phyloP scores from a whole-genome alignment of 2,888 invertebrate species.

The Xylota segnis region DNA sequence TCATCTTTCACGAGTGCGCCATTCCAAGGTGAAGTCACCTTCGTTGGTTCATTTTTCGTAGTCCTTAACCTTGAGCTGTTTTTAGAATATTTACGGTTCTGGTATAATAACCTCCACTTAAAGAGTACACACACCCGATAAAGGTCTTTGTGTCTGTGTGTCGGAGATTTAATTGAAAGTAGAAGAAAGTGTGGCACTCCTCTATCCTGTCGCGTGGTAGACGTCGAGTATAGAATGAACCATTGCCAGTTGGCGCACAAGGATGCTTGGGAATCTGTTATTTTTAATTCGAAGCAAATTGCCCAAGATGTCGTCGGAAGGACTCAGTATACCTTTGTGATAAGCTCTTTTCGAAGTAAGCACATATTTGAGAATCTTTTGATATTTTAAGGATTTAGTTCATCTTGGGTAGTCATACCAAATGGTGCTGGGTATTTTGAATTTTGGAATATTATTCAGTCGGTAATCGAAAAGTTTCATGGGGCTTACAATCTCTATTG shows the following conservation, averaged over 20 bases:
- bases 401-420: neutral
- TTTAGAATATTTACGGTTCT: neutral
- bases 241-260: neutral
- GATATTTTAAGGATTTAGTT: neutral
- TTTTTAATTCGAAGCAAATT: neutral
- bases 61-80: conserved; percentile 8
- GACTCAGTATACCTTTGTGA: neutral
- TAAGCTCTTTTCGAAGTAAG: neutral
- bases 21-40: neutral
- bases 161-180: neutral
- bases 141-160: neutral
- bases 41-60: neutral
- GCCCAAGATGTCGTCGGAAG: neutral
- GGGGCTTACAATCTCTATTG: neutral
- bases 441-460: neutral
- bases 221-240: neutral
- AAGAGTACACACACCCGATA: neutral
- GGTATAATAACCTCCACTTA: conserved; percentile 4
- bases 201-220: neutral
- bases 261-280: neutral
- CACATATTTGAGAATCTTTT: neutral
- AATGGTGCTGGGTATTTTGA: neutral
- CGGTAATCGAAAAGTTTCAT: neutral
- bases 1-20: neutral
- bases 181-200: neutral